Base-by-base conservation (phyloP, 2,797 vertebrate species). In the Neostethus bicornis region DNA sequence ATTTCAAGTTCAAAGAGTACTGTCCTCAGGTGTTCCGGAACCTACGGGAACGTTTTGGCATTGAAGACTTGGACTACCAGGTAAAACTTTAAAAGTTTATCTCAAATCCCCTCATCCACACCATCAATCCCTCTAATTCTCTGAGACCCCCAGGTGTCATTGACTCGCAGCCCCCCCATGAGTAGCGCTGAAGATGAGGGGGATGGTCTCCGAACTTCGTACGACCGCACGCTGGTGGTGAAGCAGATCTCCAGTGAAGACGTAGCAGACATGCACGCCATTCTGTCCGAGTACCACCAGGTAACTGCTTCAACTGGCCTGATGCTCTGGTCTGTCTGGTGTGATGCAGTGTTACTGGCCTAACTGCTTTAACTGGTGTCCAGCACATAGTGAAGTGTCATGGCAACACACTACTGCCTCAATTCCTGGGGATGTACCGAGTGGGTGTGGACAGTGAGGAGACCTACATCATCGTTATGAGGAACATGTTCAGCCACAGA, bases 1-100 rank as follows among this genome's bases (percentile, higher is more conserved):
- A 98, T 80, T 97, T 98, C 81, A 98, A 98, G 78, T 98, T 98
- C 79, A 98, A 98, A 83, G 96, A 98, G 29, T 97, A 98, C 75
- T 97, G 96, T 65, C 95, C 96, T 1, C 95, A 97, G 69, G 96
- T 98, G 51, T 98, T 97, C 87, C 80, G 95, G 63, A 98, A 98
- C 81, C 93, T 97, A 2, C 89, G 96, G 7, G 96, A 98, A 59
- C 90, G 96, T 0, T 98, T 97, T 56, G 93, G 91, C 25, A 92
- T 98, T 3, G 95, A 97, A 67, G 96, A 97, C 81, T 90, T 92
- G 71, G 96, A 97, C 70, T 97, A 94, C 61, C 94, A 96, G 94
- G 96, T 95, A n/a, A n/a, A n/a, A n/a, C n/a, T n/a, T n/a, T n/a
- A 8, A 26, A 50, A 13, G 26, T n/a, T 17, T 17, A 13, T 34